Evolutionary conservation across 2,113 vertebrate genomes (phyloP).

Genomic region (Indri indri): DNA sequence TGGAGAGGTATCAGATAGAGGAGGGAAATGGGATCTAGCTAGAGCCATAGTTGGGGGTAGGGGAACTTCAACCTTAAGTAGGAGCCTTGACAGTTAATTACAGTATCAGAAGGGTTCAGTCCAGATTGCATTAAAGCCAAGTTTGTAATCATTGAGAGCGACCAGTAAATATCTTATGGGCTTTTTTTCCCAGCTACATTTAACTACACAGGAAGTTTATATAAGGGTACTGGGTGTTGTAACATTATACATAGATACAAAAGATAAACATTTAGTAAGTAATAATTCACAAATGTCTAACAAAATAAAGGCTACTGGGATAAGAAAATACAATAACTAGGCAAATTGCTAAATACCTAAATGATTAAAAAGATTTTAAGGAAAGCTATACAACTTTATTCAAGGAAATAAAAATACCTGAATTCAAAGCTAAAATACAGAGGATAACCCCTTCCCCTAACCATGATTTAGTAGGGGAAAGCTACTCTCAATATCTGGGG

Average conservation of each 20-base stretch:
- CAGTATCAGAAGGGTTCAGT: neutral
- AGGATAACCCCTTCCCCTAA: neutral
- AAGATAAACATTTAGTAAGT: neutral
- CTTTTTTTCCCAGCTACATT: neutral
- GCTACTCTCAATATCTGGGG: neutral
- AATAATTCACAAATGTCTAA: neutral
- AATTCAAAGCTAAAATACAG: neutral
- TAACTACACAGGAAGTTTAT: neutral
- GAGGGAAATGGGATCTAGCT: neutral
- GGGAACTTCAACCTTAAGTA: neutral
- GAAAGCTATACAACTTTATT: neutral
- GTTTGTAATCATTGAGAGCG: neutral
- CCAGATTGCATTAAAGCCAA: neutral
- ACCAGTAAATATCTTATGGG: neutral
- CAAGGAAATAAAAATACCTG: neutral
- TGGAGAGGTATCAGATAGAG: neutral
- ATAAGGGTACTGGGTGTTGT: neutral
- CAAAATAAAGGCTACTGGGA: neutral
- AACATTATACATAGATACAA: neutral
- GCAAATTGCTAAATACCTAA: neutral
- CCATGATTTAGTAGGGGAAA: neutral
- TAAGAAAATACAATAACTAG: neutral
- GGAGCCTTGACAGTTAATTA: neutral
- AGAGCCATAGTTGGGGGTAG: neutral
- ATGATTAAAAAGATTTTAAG: neutral